Evolutionary conservation across 2,888 invertebrate genomes (phyloP), one percentile per base, ranked within the genome.

Genomic region (Bellardia pandia): DNA sequence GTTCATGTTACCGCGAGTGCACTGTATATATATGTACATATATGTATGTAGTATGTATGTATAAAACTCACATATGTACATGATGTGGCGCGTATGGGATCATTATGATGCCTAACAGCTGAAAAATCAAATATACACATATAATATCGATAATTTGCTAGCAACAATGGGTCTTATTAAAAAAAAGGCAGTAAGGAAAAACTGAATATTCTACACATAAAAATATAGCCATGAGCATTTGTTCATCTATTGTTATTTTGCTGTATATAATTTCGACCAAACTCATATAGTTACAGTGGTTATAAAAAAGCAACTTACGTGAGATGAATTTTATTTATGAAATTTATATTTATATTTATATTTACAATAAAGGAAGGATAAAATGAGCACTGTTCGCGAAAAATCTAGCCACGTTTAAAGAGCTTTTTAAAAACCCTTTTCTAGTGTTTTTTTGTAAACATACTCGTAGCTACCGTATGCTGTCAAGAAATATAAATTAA

Each of bases 41-140:
- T 23, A 23, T 23, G 23, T 23, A 23, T 23, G 23, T 23, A n/a
- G 23, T 23, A 1, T 23, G 23, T 23, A 23, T n/a, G n/a, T 51
- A 71, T 23, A 11, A 56, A 45, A 58, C 23, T 37, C 3, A 2
- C 40, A 4, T 7, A 58, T 40, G 45, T 16, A 16, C 8, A 74
- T 68, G 69, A 75, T 62, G 51, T 69, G 75, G 82, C 68, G 82
- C 68, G 40, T 69, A 42, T 60, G 58, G 14, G 74, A 71, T 69
- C 48, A 42, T 45, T 71, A 40, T 77, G 42, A 62, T 80, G 53
- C 77, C 88, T 89, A 91, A 90, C 92, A 91, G 91, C 90, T 91
- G 90, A 90, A 90, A 90, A 90, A 91, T 90, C 91, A 90, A 91
- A 92, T 91, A 92, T 92, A 90, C 91, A 91, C 91, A 91, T 91